These are phyloP conservation scores for Trachops cirrhosus DNA, from an alignment of 2,797 vertebrate species.

Conservation along the genomic window DNA sequence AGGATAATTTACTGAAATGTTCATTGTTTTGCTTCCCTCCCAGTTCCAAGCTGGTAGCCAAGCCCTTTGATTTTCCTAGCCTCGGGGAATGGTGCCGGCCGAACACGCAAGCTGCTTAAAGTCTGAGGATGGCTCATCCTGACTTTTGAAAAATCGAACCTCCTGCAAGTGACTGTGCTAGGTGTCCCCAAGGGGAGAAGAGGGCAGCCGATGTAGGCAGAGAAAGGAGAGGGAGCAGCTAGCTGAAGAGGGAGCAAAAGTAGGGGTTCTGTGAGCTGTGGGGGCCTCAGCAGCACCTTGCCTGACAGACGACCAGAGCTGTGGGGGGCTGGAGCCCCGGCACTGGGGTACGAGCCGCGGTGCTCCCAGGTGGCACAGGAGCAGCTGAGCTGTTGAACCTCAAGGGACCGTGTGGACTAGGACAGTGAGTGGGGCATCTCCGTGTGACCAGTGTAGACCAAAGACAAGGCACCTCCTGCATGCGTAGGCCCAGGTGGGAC, in stretches of 20 bases:
- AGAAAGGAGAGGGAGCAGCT: background rate
- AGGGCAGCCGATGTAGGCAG: background rate
- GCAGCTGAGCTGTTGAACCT: background rate
- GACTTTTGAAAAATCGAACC: slow-evolving; percentile 51
- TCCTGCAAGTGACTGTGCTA: slow-evolving; percentile 15
- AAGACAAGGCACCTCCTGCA: background rate
- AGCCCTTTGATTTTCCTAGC: slow-evolving; percentile 57
- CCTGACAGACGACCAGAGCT: background rate
- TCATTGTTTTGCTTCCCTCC: slow-evolving; percentile 25
- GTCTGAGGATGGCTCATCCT: slow-evolving; percentile 33
- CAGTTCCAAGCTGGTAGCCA: slow-evolving; percentile 37
- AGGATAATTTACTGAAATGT: slow-evolving; percentile 15
- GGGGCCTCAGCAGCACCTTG: background rate
- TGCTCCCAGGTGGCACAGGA: background rate
- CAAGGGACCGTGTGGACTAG: background rate
- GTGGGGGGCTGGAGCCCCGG: background rate
- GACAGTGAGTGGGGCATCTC: background rate
- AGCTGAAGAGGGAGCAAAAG: background rate
- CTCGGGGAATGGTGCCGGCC: slow-evolving; percentile 1
- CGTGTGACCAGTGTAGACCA: background rate
- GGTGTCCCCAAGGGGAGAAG: slow-evolving; percentile 4
- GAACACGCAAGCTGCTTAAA: slow-evolving; percentile 55
- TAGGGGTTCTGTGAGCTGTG: background rate
- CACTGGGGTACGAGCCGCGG: background rate
- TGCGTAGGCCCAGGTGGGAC: background rate